These are phyloP conservation scores for Pedetes capensis DNA, from an alignment of 2,113 vertebrate genomes.

Conservation along the genomic window DNA sequence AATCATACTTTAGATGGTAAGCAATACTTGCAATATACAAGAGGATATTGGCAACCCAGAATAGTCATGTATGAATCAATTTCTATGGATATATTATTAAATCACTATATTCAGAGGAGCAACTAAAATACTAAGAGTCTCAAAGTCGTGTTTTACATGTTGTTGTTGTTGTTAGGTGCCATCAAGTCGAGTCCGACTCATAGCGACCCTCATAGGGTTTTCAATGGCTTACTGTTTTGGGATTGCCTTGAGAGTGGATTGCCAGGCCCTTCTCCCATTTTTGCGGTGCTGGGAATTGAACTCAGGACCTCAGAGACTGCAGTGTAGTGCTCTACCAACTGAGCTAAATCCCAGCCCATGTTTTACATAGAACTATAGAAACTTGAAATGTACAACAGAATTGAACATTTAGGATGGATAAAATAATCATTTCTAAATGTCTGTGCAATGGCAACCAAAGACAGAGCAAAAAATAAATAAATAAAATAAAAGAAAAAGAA, in stretches of 20 bases:
- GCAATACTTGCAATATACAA: not conserved
- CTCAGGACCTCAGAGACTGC: no score
- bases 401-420: not conserved
- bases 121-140: not conserved
- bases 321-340: no score
- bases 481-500: not conserved
- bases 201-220: no score
- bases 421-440: constrained; percentile 15
- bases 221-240: no score
- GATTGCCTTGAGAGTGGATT: no score
- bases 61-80: not conserved
- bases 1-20: not conserved
- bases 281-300: no score
- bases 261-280: no score
- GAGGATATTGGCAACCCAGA: not conserved
- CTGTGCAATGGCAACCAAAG: not conserved
- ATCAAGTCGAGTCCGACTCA: no score
- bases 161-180: no score
- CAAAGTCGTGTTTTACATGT: not conserved
- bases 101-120: not conserved
- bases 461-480: no score
- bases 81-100: not conserved
- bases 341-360: no score
- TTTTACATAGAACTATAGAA: not conserved
- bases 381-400: not conserved